Conservation (phyloP, 2,113 vertebrate species). For the Heptranchias perlo region DNA sequence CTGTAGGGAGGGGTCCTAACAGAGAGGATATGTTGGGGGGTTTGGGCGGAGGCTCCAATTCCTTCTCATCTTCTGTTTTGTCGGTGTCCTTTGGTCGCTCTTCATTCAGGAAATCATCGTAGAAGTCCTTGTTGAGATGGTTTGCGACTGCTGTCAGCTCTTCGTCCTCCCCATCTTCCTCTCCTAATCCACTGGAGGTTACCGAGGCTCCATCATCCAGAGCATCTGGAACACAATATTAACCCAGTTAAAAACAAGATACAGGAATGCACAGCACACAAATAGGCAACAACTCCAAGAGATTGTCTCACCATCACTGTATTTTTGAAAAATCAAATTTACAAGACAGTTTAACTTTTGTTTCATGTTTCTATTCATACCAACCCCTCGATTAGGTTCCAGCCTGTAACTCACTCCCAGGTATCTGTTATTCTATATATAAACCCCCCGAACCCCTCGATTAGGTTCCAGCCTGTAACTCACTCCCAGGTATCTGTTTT, state of each 20-base stretch:
- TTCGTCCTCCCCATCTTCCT: constrained; percentile 73
- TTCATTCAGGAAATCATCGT: constrained; percentile 63
- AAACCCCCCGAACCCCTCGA: background rate
- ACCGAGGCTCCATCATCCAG: constrained; percentile 56
- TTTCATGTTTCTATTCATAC: background rate
- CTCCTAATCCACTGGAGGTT: constrained; percentile 49
- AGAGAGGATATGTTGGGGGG: constrained; percentile 68
- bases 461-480: background rate
- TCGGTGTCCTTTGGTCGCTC: constrained; percentile 37
- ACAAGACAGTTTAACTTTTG: background rate
- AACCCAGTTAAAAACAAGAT: background rate
- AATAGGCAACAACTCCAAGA: background rate
- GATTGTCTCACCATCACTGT: background rate
- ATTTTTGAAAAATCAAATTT: background rate
- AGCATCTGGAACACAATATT: constrained; percentile 53
- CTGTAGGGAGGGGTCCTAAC: constrained; percentile 78
- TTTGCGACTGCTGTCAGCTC: constrained; percentile 77
- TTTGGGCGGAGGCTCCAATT: constrained; percentile 41
- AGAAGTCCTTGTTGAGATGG: constrained; percentile 77
- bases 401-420: background rate
- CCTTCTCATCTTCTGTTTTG: constrained; percentile 38
- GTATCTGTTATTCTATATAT: background rate
- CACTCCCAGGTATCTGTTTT: background rate
- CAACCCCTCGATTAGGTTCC: background rate
- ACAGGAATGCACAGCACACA: background rate